A percentile compares a stretch with the other conserved stretches of the same genome.
These are phyloP conservation scores for Tapirus terrestris DNA, from an alignment of 2,113 vertebrate genomes.

Conservation along the genomic window DNA sequence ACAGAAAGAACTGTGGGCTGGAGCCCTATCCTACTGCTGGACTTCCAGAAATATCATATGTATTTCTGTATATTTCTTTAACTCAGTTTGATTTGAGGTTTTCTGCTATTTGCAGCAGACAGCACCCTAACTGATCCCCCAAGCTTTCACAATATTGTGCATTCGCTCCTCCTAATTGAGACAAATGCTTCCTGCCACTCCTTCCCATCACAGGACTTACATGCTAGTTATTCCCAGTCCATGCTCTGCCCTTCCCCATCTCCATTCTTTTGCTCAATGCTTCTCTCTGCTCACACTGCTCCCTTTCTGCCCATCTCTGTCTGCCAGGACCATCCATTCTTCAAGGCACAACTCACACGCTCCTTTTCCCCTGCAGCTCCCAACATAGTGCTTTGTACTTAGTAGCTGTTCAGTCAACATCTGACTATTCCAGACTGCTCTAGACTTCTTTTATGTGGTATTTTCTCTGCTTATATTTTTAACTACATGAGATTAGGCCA, in stretches of 20 bases:
- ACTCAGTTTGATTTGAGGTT: neutral
- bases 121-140: neutral
- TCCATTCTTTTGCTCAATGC: neutral
- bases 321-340: rapidly evolving
- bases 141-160: neutral
- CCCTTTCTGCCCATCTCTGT: neutral
- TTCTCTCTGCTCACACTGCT: neutral
- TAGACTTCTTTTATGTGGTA: neutral
- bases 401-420: neutral
- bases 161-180: neutral
- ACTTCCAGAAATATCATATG: neutral
- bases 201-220: neutral
- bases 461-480: neutral
- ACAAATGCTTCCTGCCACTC: neutral
- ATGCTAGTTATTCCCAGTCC: neutral
- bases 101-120: neutral
- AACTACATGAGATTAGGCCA: neutral
- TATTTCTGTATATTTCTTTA: neutral
- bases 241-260: neutral
- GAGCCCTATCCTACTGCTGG: neutral
- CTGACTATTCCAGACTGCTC: neutral
- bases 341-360: neutral
- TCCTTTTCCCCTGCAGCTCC: neutral
- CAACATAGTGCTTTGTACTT: too few species aligned
- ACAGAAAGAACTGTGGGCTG: neutral